Evolutionary conservation across 1,140 invertebrate genomes (phyloP), one percentile per base, ranked within the genome.

Genomic region (Micrasema longulum): DNA sequence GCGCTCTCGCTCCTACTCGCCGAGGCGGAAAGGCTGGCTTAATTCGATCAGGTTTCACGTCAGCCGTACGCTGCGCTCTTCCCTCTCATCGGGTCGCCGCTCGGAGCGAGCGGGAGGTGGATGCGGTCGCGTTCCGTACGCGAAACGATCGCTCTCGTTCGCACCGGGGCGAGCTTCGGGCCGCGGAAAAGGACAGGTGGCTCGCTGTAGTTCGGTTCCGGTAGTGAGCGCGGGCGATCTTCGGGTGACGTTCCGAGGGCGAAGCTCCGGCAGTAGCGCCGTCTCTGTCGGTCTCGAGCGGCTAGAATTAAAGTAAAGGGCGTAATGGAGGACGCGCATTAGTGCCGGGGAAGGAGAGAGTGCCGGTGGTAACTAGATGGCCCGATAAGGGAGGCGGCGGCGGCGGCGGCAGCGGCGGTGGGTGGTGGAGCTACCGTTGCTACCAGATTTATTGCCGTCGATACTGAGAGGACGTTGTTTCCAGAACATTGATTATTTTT

Each of bases 191-290:
- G 81, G 84, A 84, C 83, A 82, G 82, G 80, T 82, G 82, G 79
- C 80, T 79, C 82, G n/a, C n/a, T n/a, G n/a, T n/a, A n/a, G n/a
- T n/a, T 80, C 79, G 83, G 84, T 85, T 84, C 83, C 84, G 80
- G 82, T 84, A 84, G 84, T 84, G 81, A 84, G 81, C 84, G 84
- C 82, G 83, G 82, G 82, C 84, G 84, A 84, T 83, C 84, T 84
- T 85, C n/a, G 26, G 26, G 26, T 4, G 2, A 82, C 79, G 83
- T 79, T 78, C 43, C 36, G 23, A 14, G 14, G 36, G 14, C 10
- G 16, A 48, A 48, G 41, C 47, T 36, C 20, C 43, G 23, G 79
- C 82, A 82, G 65, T 83, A 82, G 78, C 79, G 57, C 73, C 76
- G 53, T 81, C 83, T 79, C 81, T 77, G 76, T 84, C 36, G 20